These are phyloP conservation scores for Danio kyathit DNA, from an alignment of 2,797 vertebrate genomes.

Conservation along the genomic window DNA sequence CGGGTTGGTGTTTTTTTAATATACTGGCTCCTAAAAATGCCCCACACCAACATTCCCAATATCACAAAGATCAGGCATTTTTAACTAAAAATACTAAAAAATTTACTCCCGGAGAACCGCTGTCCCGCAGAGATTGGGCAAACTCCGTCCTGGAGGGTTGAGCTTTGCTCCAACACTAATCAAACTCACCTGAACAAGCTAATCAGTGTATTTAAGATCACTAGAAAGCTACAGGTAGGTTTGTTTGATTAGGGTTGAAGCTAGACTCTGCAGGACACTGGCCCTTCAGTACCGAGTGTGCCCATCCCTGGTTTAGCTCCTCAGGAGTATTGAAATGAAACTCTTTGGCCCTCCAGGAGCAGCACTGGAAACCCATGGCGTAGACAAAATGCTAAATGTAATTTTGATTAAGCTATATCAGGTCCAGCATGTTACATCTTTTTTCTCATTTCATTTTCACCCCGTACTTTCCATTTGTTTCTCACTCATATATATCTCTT, in stretches of 20 bases:
- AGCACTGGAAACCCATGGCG: background rate
- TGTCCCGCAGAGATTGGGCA: background rate
- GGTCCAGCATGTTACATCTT: constrained; percentile 3
- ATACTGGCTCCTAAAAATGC: background rate
- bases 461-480: background rate
- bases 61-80: background rate
- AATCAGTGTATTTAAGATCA: background rate
- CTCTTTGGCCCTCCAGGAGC: background rate
- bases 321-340: too few relatives aligned
- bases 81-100: background rate
- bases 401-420: too few relatives aligned
- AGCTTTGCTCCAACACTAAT: too few relatives aligned
- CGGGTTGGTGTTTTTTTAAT: background rate
- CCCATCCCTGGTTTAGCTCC: too few relatives aligned
- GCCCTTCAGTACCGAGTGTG: too few relatives aligned
- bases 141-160: too few relatives aligned
- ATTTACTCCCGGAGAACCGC: background rate
- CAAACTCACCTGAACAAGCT: too few relatives aligned
- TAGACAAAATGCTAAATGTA: background rate
- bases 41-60: too few relatives aligned
- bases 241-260: background rate
- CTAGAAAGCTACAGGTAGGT: background rate
- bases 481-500: background rate
- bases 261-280: background rate
- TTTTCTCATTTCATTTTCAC: background rate